A percentile compares a stretch with the other conserved stretches of the same genome.
These are phyloP conservation scores for Drosophila tanythrix DNA, from an alignment of 2,888 invertebrate genomes.

Conservation along the genomic window DNA sequence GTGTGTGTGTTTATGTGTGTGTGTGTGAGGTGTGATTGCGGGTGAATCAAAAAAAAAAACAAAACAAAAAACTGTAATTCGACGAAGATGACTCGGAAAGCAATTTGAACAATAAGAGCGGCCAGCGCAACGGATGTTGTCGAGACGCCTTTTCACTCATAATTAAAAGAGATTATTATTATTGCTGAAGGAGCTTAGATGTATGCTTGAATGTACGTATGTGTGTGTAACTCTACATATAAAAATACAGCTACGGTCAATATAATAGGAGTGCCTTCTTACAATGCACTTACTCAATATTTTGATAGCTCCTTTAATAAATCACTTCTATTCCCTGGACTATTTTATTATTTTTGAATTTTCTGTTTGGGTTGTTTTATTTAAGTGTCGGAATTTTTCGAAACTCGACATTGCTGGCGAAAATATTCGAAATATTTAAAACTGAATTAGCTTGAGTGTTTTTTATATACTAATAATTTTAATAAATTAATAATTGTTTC, in stretches of 20 bases:
- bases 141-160: slow-evolving; percentile 74
- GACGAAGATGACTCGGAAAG: slow-evolving; percentile 59
- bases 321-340: not conserved
- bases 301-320: not conserved
- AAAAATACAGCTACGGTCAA: not conserved
- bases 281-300: not conserved
- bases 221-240: not conserved
- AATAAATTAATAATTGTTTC: not conserved
- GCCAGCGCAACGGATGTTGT: slow-evolving; percentile 70
- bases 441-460: not conserved
- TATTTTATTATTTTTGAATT: not conserved
- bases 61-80: slow-evolving; percentile 48
- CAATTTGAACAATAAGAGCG: slow-evolving; percentile 59
- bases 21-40: slow-evolving; percentile 61
- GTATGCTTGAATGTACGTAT: not conserved
- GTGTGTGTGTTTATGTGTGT: slow-evolving; percentile 4
- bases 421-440: not conserved
- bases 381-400: not conserved
- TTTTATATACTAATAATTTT: not conserved
- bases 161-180: slow-evolving; percentile 72
- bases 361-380: not conserved
- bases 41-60: slow-evolving; percentile 53
- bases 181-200: slow-evolving; percentile 55
- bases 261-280: not conserved
- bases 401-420: not conserved